Conservation (phyloP, 2,113 vertebrate species). For the Colaptes auratus region DNA sequence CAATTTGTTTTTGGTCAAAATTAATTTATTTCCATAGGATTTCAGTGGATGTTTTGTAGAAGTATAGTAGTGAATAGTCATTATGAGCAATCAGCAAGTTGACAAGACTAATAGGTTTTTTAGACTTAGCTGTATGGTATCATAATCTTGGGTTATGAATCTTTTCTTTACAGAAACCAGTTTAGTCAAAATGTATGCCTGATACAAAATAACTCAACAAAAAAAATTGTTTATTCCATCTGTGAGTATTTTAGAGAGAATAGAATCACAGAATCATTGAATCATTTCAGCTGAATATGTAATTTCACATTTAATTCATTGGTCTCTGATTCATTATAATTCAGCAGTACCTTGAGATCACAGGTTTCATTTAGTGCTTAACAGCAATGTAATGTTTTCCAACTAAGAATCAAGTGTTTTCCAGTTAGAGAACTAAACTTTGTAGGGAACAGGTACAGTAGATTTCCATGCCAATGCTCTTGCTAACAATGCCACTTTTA, state of each 20-base stretch:
- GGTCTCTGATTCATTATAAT: neutral
- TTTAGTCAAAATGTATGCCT: neutral
- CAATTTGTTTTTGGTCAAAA: neutral
- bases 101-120: neutral
- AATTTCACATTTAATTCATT: neutral
- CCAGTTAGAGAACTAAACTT: neutral
- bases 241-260: neutral
- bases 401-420: neutral
- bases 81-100: neutral
- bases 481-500: neutral
- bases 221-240: neutral
- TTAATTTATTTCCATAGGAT: neutral
- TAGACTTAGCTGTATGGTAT: neutral
- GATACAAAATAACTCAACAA: neutral
- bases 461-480: neutral
- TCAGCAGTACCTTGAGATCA: neutral
- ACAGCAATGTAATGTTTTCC: neutral
- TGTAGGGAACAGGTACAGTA: neutral
- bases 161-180: neutral
- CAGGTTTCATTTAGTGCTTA: neutral
- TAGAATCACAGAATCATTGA: neutral
- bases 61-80: neutral
- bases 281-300: neutral
- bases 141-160: neutral
- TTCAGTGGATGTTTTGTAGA: neutral